phyloP scores from a whole-genome alignment of 1,140 invertebrate genomes.

The Lamellibrachia luymesi region DNA sequence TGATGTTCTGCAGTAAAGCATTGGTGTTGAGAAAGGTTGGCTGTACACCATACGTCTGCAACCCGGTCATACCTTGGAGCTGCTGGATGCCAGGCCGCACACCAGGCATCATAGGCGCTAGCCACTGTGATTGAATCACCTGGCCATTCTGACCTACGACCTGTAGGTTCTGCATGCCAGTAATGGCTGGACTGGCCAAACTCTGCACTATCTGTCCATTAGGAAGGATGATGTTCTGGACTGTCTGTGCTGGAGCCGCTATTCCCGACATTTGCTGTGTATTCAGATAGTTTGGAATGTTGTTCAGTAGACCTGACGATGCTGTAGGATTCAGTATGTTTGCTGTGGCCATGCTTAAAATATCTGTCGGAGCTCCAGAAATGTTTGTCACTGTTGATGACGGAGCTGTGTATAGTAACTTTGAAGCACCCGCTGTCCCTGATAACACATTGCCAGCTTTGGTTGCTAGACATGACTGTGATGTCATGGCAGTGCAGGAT shows the following conservation, averaged over 20 bases:
- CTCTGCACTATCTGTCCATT: conserved; percentile 47
- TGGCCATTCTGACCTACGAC: conserved; percentile 22
- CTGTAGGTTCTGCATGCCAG: conserved; percentile 13
- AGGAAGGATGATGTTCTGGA: conserved; percentile 38
- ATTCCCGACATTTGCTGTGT: background rate
- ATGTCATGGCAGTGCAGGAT: background rate
- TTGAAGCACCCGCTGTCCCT: conserved; percentile 30
- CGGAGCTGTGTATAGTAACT: conserved; percentile 41
- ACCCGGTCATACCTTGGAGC: background rate
- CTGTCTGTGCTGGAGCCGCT: conserved; percentile 29
- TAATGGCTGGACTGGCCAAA: background rate
- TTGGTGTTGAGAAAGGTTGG: background rate
- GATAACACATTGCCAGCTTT: conserved; percentile 15
- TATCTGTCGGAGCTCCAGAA: conserved; percentile 22
- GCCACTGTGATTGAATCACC: background rate
- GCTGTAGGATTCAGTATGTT: conserved; percentile 31
- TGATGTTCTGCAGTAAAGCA: background rate
- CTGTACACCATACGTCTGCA: background rate
- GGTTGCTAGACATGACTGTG: background rate
- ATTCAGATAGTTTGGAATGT: conserved; percentile 8
- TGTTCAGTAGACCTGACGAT: conserved; percentile 29
- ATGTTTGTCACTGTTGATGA: conserved; percentile 42
- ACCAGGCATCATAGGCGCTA: background rate
- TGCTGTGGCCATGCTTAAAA: conserved; percentile 13
- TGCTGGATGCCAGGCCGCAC: background rate